phyloP scores from a whole-genome alignment of 1,140 invertebrate genomes.

The Pseudomyrmex gracilis region DNA sequence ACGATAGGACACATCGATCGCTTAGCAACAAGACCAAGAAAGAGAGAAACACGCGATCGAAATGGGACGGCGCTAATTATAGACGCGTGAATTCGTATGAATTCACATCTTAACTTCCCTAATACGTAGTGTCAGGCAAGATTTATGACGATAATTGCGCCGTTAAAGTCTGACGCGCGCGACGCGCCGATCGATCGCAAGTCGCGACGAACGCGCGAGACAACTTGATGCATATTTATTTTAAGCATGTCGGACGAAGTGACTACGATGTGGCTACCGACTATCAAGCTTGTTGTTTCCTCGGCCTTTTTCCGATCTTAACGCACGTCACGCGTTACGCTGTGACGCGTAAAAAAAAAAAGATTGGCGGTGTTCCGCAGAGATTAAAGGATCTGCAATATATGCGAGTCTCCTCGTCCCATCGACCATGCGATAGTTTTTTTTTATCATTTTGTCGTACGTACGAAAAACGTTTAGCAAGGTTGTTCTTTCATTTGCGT shows the following conservation, averaged over 20 bases:
- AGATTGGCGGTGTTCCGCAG: not conserved
- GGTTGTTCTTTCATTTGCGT: not conserved
- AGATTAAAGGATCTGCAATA: slow-evolving; percentile 18
- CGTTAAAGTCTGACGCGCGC: slow-evolving; percentile 37
- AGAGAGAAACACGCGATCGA: not conserved
- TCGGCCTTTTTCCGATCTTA: not conserved
- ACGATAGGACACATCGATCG: not conserved
- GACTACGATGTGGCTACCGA: not conserved
- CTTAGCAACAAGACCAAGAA: slow-evolving; percentile 5
- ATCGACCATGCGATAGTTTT: not conserved
- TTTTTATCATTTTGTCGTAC: not conserved
- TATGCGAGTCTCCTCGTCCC: not conserved
- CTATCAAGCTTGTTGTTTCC: not conserved
- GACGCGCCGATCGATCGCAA: slow-evolving; percentile 58
- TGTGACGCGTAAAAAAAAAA: slow-evolving; percentile 11
- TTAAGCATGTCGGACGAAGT: not conserved
- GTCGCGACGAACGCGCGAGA: slow-evolving; percentile 4
- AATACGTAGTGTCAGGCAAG: not conserved
- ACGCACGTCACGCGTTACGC: not conserved
- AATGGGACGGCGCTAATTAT: slow-evolving; percentile 46
- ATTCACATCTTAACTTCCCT: slow-evolving; percentile 19
- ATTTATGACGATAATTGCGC: slow-evolving; percentile 69
- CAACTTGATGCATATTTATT: slow-evolving; percentile 64
- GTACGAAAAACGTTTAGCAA: not conserved
- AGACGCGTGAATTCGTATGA: slow-evolving; percentile 17